Evolutionary conservation across 2,113 vertebrate genomes (phyloP).

Genomic region (Polypterus bichir): DNA sequence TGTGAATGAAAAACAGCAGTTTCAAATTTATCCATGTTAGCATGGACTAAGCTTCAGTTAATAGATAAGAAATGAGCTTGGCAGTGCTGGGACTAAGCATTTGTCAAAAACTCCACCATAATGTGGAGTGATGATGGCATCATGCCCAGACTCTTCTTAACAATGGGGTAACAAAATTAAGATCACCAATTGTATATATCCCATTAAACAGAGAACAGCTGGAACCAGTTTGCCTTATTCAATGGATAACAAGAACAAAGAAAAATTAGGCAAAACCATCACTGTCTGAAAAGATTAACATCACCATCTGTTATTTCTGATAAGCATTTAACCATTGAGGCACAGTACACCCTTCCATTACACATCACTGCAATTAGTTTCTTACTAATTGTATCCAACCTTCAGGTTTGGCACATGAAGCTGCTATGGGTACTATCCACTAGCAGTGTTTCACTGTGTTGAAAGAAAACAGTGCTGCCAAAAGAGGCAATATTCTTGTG

Average conservation of each 20-base stretch:
- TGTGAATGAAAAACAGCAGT: too few relatives aligned
- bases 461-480: too few relatives aligned
- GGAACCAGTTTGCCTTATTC: background rate
- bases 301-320: constrained; percentile 5
- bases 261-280: constrained; percentile 3
- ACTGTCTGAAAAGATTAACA: background rate
- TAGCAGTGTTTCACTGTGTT: too few relatives aligned
- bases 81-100: background rate
- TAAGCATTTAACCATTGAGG: constrained; percentile 3
- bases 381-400: too few relatives aligned
- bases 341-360: background rate
- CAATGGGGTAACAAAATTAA: background rate
- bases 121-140: background rate
- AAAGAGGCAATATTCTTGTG: too few relatives aligned
- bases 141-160: background rate
- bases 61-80: too few relatives aligned
- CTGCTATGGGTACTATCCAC: too few relatives aligned
- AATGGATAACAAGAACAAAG: background rate
- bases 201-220: background rate
- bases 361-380: too few relatives aligned
- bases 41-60: too few relatives aligned
- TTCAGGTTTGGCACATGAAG: too few relatives aligned
- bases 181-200: background rate
- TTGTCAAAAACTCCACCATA: background rate
- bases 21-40: too few relatives aligned